A percentile compares a stretch with the other conserved stretches of the same genome.
These are phyloP conservation scores for Parazoanthus atlanticus DNA, from an alignment of 92 coral and sea anemone species.

Conservation along the genomic window DNA sequence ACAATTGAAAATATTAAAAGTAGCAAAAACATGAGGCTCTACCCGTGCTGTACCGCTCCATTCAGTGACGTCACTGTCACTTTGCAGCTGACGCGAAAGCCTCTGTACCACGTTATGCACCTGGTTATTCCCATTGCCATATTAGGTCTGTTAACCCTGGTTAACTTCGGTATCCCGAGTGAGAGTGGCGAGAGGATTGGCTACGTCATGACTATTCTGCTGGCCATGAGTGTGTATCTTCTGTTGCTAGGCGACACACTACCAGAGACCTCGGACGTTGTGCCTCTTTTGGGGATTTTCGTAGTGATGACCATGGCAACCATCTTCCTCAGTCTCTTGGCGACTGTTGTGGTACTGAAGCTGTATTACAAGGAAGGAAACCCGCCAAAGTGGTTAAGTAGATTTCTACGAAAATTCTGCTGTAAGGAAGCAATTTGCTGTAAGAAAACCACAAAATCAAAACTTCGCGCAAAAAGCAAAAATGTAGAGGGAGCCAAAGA, in stretches of 20 bases:
- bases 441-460: background rate
- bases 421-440: background rate
- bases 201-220: constrained; percentile 74
- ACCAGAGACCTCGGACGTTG: constrained; percentile 78
- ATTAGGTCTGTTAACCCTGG: constrained; percentile 58
- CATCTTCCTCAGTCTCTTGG: constrained; percentile 67
- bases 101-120: constrained; percentile 77
- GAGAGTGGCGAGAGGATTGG: constrained; percentile 93
- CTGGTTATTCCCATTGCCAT: constrained; percentile 77
- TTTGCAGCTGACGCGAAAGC: constrained; percentile 65
- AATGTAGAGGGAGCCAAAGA: background rate
- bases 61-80: constrained; percentile 77
- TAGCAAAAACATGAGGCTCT: constrained; percentile 17
- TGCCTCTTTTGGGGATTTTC: constrained; percentile 72
- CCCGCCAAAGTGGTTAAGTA: constrained; percentile 7
- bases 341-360: constrained; percentile 65
- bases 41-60: constrained; percentile 63
- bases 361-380: constrained; percentile 24
- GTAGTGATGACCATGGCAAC: constrained; percentile 69
- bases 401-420: background rate
- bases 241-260: constrained; percentile 74
- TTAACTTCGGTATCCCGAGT: constrained; percentile 75
- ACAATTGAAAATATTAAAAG: constrained; percentile 47
- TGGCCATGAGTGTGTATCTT: constrained; percentile 81
- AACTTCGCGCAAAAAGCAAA: background rate